Percentiles rank a stretch among this genome's conserved stretches.
Conservation (phyloP, 2,113 vertebrate genomes). For the Acrocephalus arundinaceus region DNA sequence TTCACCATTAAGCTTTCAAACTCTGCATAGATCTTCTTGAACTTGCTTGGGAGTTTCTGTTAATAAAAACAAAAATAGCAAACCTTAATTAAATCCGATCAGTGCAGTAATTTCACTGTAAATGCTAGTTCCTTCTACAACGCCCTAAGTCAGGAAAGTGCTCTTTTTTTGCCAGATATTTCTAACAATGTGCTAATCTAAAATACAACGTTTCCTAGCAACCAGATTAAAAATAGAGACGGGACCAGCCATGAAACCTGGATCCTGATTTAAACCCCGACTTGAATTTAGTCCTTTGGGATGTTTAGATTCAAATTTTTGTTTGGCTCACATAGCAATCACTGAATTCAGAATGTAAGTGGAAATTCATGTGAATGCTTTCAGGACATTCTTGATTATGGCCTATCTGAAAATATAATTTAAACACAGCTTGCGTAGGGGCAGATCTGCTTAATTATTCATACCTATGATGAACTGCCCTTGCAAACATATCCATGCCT, state of each 20-base stretch:
- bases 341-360: slow-evolving; percentile 10
- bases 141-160: slow-evolving; percentile 48
- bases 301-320: slow-evolving; percentile 32
- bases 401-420: slow-evolving; percentile 27
- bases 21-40: slow-evolving; percentile 96
- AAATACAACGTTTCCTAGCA: slow-evolving; percentile 73
- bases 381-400: background rate
- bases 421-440: background rate
- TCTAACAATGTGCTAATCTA: slow-evolving; percentile 66
- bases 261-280: slow-evolving; percentile 50
- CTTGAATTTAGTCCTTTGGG: slow-evolving; percentile 42
- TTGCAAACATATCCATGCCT: background rate
- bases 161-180: slow-evolving; percentile 64
- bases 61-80: slow-evolving; percentile 74
- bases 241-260: slow-evolving; percentile 62
- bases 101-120: slow-evolving; percentile 26
- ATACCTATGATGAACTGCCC: background rate
- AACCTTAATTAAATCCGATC: slow-evolving; percentile 57
- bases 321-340: background rate
- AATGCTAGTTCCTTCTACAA: slow-evolving; percentile 41
- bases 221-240: slow-evolving; percentile 74
- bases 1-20: slow-evolving; percentile 99
- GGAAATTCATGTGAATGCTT: background rate
- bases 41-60: slow-evolving; percentile 99
- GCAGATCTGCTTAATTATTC: slow-evolving; percentile 12